Evolutionary conservation across 1,140 invertebrate genomes (phyloP).

Genomic region (Tribolium madens): DNA sequence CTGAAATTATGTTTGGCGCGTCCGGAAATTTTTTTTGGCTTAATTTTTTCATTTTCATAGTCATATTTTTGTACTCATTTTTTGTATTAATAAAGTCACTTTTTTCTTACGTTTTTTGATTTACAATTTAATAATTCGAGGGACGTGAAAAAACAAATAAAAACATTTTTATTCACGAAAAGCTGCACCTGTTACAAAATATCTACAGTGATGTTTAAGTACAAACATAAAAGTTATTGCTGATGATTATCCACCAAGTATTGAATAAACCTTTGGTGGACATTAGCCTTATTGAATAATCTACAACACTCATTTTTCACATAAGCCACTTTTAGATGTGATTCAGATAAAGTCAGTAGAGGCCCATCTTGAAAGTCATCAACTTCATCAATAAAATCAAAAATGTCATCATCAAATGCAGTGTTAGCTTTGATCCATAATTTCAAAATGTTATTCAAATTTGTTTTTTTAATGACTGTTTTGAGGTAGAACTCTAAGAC

Average conservation of each 20-base stretch:
- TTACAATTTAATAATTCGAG: not conserved
- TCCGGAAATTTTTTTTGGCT: not conserved
- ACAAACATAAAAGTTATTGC: not conserved
- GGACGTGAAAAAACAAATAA: no score
- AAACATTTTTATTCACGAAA: not conserved
- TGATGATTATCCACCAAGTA: not conserved
- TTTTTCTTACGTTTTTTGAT: not conserved
- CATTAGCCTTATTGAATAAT: not conserved
- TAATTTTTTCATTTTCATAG: not conserved
- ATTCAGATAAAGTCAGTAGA: not conserved
- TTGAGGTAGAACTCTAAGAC: not conserved
- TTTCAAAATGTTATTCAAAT: not conserved
- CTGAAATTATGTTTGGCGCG: not conserved
- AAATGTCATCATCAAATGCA: constrained; percentile 10
- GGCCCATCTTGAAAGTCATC: constrained; percentile 14
- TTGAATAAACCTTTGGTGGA: constrained; percentile 1
- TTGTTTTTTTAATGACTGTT: not conserved
- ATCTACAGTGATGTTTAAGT: not conserved
- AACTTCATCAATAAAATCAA: constrained; percentile 33
- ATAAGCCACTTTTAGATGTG: not conserved
- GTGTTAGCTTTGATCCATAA: not conserved
- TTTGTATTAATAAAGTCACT: not conserved
- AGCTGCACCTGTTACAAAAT: not conserved
- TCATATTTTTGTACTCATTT: not conserved
- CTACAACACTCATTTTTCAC: constrained; percentile 14